These are phyloP conservation scores for cattle (Bos taurus) DNA, from an alignment of 2,113 vertebrate genomes.

Conservation along the genomic window DNA sequence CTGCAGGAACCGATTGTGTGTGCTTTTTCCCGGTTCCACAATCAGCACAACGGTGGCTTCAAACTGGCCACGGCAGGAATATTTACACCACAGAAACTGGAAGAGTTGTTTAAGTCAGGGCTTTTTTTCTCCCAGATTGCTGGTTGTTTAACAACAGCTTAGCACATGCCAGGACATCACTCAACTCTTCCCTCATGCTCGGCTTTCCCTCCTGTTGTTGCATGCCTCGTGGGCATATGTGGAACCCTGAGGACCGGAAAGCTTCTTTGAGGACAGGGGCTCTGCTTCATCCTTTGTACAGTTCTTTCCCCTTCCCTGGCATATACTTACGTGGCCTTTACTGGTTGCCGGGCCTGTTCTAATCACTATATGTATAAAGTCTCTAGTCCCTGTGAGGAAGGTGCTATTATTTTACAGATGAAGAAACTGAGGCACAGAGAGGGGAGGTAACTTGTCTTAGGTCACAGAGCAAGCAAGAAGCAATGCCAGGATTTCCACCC, in stretches of 20 bases:
- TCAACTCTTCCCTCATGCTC: background rate
- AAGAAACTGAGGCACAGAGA: background rate
- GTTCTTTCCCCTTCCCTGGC: background rate
- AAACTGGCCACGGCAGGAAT: background rate
- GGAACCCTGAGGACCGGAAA: background rate
- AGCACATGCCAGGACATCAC: too few species aligned
- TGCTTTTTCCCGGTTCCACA: background rate
- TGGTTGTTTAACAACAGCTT: background rate
- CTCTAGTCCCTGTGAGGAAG: background rate
- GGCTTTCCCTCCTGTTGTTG: background rate
- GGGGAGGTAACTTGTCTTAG: background rate
- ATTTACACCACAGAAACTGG: background rate
- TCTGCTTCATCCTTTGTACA: background rate
- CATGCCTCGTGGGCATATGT: fast-evolving
- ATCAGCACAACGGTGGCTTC: background rate
- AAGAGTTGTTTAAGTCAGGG: background rate
- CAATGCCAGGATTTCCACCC: background rate
- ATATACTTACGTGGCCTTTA: background rate
- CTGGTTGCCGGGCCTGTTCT: background rate
- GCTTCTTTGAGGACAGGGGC: background rate
- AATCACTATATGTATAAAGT: background rate
- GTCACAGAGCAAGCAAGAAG: background rate
- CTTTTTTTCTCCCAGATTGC: background rate
- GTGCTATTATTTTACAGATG: background rate
- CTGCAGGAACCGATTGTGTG: background rate